Base-by-base conservation (phyloP, 2,113 vertebrate genomes). In the Erythrocercus mccallii region DNA sequence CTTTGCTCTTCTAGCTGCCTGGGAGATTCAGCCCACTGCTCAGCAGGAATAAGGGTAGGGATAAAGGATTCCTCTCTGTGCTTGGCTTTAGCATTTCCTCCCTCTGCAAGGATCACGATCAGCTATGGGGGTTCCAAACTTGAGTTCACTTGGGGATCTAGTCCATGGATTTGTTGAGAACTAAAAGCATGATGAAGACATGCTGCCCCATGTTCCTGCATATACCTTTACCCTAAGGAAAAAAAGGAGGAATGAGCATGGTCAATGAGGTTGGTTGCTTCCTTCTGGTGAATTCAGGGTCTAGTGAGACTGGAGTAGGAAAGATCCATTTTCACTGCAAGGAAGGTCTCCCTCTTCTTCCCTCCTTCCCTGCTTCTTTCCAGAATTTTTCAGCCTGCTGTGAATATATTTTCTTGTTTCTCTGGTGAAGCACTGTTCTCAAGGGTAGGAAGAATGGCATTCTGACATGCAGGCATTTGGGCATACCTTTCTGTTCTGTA, bases 181-280 rank as follows among this genome's bases (percentile, higher is more conserved):
- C 15, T 77, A 15, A 88, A 88, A 35, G n/a, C 0, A 0, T n/a
- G 33, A 44, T 42, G 47, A 50, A n/a, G 23, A 35, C 35, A 38
- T 5, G 35, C 15, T 77, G 68, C 17, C 16, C 12, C 19, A 5
- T 30, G 25, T 12, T 70, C 40, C 21, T 53, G 13, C 20, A 16
- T 13, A 10, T 4, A 35, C 5, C 12, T 71, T 76, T 56, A 20
- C 20, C 33, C 56, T 31, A 44, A 86, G 56, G 30, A 58, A 62
- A 53, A 53, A n/a, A 53, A 38, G 10, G 33, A 76, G 40, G 18
- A 87, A 72, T 1, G 8, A 24, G 7, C 0, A 0, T 6, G 28
- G 23, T 38, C 54, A 47, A 2, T 28, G 24, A 73, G 25, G 19
- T 10, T 61, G 35, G 35, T 65, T 68, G 5, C 44, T 85, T 91